Conservation (phyloP, 2,888 invertebrate genomes). For the Lycaena phlaeas region DNA sequence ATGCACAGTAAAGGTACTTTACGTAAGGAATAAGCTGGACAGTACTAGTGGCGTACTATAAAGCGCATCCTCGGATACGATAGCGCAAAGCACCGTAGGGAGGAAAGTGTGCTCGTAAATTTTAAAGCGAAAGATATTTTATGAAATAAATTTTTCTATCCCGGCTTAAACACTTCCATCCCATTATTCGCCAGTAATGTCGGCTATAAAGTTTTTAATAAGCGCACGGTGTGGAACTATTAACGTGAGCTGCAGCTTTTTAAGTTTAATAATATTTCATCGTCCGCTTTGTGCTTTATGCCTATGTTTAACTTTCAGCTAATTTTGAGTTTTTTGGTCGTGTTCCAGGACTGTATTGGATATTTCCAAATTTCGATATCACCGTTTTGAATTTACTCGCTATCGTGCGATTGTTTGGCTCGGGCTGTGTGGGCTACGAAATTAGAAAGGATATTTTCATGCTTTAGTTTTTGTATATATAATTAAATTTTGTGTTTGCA, state of each 20-base stretch:
- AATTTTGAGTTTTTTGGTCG: constrained; percentile 5
- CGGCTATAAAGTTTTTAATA: constrained; percentile 25
- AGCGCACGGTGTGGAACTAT: constrained; percentile 22
- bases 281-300: neutral
- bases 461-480: no score
- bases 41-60: no score
- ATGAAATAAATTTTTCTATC: constrained; percentile 15
- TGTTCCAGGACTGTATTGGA: constrained; percentile 2
- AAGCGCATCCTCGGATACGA: no score
- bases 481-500: no score
- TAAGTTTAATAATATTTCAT: constrained; percentile 12
- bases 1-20: no score
- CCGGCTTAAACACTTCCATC: constrained; percentile 15
- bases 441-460: no score
- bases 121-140: constrained; percentile 10
- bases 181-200: constrained; percentile 16
- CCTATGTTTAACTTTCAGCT: neutral
- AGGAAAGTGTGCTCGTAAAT: neutral
- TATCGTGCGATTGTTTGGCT: no score
- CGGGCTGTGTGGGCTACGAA: no score
- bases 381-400: no score
- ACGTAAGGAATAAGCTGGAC: no score
- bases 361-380: neutral
- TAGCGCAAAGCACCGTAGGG: no score
- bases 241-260: constrained; percentile 20